These are phyloP conservation scores for Narcine bancroftii DNA, from an alignment of 2,113 vertebrate species.

Conservation along the genomic window DNA sequence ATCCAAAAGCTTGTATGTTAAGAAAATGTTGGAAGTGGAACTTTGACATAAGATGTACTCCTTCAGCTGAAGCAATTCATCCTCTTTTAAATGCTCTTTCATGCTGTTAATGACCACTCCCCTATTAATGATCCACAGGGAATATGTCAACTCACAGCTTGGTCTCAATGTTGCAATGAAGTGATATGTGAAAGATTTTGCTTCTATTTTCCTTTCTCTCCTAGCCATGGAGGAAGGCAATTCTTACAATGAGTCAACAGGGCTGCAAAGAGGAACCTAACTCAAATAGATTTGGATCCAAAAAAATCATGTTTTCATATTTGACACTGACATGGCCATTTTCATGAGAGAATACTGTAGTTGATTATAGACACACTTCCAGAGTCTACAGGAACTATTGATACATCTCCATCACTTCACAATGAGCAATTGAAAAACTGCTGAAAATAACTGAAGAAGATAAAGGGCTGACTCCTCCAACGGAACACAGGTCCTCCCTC, in stretches of 20 bases:
- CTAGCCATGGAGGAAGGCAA: neutral
- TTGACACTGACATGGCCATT: neutral
- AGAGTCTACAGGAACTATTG: no score
- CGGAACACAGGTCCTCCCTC: no score
- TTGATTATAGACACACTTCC: no score
- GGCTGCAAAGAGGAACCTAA: neutral
- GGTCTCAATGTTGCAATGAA: neutral
- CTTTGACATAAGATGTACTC: neutral
- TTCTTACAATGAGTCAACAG: neutral
- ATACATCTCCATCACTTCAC: neutral
- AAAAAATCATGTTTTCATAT: neutral
- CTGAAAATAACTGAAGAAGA: no score
- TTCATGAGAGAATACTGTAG: neutral
- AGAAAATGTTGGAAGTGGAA: neutral
- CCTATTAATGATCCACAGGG: neutral
- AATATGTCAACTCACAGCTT: neutral
- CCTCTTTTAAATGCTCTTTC: neutral
- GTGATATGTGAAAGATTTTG: neutral
- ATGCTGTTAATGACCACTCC: neutral
- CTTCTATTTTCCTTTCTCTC: neutral
- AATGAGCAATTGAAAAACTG: neutral
- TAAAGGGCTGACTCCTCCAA: no score
- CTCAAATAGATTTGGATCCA: neutral
- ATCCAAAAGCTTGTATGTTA: neutral
- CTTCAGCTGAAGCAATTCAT: neutral